Conservation (phyloP, 30 jellyfish, hydroid and myxozoan genomes). For the Aurelia coerulea region DNA sequence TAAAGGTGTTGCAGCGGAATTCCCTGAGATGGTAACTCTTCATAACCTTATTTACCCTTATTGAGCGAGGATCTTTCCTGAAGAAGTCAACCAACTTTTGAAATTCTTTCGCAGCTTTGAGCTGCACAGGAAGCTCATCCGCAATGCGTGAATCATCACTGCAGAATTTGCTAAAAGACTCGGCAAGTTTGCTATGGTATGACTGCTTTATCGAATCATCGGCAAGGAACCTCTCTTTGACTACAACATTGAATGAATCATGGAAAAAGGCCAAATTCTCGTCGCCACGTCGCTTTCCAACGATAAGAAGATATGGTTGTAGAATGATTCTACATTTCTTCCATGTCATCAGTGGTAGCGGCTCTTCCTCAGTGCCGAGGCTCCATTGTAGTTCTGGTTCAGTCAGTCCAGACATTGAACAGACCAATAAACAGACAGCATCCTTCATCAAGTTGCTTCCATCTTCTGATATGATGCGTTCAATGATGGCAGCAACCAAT, state of each 20-base stretch:
- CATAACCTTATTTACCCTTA: not conserved
- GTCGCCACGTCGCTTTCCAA: slow-evolving; percentile 73
- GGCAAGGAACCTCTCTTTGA: slow-evolving; percentile 2
- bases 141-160: slow-evolving; percentile 66
- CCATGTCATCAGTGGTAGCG: slow-evolving; percentile 75
- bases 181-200: slow-evolving; percentile 56
- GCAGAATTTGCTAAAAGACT: slow-evolving; percentile 3
- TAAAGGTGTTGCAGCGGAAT: slow-evolving; percentile 47
- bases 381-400: slow-evolving; percentile 77
- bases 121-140: slow-evolving; percentile 51
- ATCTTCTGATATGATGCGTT: slow-evolving; percentile 77
- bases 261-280: slow-evolving; percentile 79
- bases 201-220: slow-evolving; percentile 13
- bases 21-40: slow-evolving; percentile 47
- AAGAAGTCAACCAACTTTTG: slow-evolving; percentile 39
- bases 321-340: slow-evolving; percentile 47
- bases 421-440: slow-evolving; percentile 37
- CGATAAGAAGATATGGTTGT: slow-evolving; percentile 68
- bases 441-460: slow-evolving; percentile 57
- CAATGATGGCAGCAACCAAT: slow-evolving; percentile 31
- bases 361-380: slow-evolving; percentile 63
- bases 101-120: slow-evolving; percentile 23
- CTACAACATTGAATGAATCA: slow-evolving; percentile 56
- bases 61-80: slow-evolving; percentile 57
- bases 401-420: slow-evolving; percentile 75